A percentile compares a stretch with the other conserved stretches of the same genome.
phyloP scores from a whole-genome alignment of 2,797 vertebrate species.

The Cirrhinus mrigala region DNA sequence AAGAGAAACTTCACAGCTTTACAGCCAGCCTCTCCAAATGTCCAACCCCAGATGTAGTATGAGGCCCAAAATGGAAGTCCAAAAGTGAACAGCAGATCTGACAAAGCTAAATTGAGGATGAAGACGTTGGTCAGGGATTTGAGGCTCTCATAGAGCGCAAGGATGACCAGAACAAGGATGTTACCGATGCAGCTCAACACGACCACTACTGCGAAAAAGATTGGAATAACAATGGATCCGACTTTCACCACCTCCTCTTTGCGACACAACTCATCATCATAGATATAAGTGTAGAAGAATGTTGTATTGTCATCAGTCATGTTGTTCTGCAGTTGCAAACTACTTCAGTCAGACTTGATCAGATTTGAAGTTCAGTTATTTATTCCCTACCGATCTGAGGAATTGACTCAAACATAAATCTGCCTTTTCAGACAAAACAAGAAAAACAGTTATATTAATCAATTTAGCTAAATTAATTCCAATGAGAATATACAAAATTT shows the following conservation, averaged over 20 bases:
- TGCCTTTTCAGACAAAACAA: background rate
- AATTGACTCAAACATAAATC: background rate
- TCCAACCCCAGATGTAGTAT: conserved; percentile 81
- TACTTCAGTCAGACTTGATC: background rate
- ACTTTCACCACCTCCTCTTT: conserved; percentile 8
- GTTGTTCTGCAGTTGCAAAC: background rate
- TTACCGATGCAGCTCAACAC: conserved; percentile 88
- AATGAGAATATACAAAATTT: background rate
- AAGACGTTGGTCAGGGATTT: conserved; percentile 88
- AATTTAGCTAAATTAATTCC: background rate
- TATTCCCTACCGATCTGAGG: background rate
- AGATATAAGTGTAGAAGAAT: fast-evolving
- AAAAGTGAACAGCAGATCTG: conserved; percentile 87
- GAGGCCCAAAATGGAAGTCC: conserved; percentile 87
- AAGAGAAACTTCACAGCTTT: conserved; percentile 77
- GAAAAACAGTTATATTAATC: background rate
- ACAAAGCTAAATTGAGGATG: conserved; percentile 89
- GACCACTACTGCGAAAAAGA: conserved; percentile 81
- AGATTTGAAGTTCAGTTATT: background rate
- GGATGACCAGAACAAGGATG: conserved; percentile 85
- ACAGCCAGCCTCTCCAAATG: conserved; percentile 71
- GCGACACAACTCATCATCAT: background rate
- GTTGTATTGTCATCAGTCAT: fast-evolving
- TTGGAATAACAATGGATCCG: conserved; percentile 20
- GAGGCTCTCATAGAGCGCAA: conserved; percentile 85